Conservation (phyloP, 2,888 invertebrate species). For the Chamaedrilus cognettii region DNA sequence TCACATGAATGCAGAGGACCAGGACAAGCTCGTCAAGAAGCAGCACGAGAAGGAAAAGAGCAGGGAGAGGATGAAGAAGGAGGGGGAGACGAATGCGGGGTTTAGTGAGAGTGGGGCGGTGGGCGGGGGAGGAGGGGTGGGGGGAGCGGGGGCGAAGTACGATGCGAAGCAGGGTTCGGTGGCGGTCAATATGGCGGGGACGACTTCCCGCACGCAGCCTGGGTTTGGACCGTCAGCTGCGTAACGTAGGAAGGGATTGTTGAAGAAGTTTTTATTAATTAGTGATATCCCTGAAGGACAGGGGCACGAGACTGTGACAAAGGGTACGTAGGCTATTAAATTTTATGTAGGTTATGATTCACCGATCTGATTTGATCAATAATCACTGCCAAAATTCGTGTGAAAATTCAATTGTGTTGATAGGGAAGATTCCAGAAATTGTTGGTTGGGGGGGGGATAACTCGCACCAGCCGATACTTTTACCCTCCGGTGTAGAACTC, state of each 20-base stretch:
- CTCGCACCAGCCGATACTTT: no score
- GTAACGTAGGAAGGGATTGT: neutral
- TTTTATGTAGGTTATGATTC: no score
- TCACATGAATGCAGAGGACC: constrained; percentile 3
- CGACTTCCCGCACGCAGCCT: neutral
- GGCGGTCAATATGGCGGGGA: neutral
- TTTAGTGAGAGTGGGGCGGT: neutral
- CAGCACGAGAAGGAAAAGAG: constrained; percentile 6
- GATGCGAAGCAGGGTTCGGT: neutral
- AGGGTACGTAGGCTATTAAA: no score
- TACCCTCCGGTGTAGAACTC: no score
- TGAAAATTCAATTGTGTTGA: no score
- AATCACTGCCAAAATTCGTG: no score
- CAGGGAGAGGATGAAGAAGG: neutral
- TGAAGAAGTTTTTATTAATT: no score
- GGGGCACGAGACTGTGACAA: no score
- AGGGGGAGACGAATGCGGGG: neutral
- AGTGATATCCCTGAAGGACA: no score
- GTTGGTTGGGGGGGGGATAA: no score
- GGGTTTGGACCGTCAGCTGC: constrained; percentile 6
- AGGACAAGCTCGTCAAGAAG: constrained; percentile 1
- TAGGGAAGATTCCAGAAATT: no score
- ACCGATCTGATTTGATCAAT: no score
- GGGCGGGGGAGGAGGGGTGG: neutral
- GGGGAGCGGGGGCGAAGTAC: neutral